A percentile compares a stretch with the other conserved stretches of the same genome.
These are phyloP conservation scores for Harlomillsia oculata DNA, from an alignment of 1,140 invertebrate genomes.

Conservation along the genomic window DNA sequence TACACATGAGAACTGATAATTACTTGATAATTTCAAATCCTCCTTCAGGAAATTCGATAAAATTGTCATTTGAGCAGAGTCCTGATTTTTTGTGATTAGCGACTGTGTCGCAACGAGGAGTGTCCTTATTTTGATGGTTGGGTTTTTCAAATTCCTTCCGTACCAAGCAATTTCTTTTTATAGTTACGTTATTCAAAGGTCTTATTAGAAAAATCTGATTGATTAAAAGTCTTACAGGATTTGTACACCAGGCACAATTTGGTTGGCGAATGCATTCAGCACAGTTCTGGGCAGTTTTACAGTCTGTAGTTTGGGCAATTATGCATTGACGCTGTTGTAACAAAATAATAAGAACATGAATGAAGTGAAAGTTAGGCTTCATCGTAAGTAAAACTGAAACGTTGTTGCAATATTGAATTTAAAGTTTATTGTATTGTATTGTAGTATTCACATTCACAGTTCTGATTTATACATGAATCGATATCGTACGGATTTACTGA, in stretches of 20 bases:
- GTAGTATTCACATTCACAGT: too few relatives aligned
- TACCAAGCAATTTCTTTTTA: not conserved
- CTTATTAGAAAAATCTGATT: not conserved
- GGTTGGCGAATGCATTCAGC: conserved; percentile 7
- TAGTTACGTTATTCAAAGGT: not conserved
- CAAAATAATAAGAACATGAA: too few relatives aligned
- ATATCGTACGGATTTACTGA: too few relatives aligned
- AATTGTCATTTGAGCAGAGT: not conserved
- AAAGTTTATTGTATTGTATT: too few relatives aligned
- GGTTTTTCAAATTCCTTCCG: conserved; percentile 8
- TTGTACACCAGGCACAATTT: conserved; percentile 25
- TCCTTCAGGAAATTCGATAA: conserved; percentile 15
- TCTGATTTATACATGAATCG: too few relatives aligned
- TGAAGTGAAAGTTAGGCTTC: too few relatives aligned
- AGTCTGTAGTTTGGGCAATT: too few relatives aligned
- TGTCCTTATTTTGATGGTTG: not conserved
- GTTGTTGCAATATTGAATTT: too few relatives aligned
- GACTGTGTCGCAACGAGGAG: conserved; percentile 15
- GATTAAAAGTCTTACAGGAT: conserved; percentile 4
- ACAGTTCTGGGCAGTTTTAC: too few relatives aligned
- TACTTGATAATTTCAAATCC: not conserved
- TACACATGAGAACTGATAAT: too few relatives aligned
- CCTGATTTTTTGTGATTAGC: not conserved
- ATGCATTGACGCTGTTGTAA: too few relatives aligned
- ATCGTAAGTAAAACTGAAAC: too few relatives aligned